Percentiles rank a stretch among this genome's conserved stretches.
Conservation (phyloP, 1,140 invertebrate genomes). For the Trichonephila inaurata region DNA sequence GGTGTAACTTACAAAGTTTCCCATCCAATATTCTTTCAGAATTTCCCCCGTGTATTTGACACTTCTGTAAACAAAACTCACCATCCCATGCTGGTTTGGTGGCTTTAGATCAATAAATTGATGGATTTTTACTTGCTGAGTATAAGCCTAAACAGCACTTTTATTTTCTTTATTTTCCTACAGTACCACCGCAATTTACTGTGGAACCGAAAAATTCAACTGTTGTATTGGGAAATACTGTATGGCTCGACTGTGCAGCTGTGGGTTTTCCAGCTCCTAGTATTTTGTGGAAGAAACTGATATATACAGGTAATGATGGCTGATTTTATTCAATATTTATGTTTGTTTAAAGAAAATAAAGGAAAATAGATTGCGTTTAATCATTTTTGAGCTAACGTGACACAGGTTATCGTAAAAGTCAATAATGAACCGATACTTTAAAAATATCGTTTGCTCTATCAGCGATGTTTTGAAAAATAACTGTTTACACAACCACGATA, state of each 20-base stretch:
- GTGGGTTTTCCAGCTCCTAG: constrained; percentile 81
- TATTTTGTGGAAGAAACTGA: constrained; percentile 82
- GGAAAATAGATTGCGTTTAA: background rate
- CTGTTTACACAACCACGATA: too few species aligned
- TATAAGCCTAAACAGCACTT: background rate
- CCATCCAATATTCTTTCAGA: constrained; percentile 2
- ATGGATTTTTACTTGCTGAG: background rate
- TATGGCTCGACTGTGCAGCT: constrained; percentile 82
- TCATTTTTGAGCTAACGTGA: background rate
- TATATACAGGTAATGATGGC: constrained; percentile 76
- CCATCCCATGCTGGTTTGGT: background rate
- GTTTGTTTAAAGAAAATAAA: background rate
- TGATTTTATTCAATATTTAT: constrained; percentile 35
- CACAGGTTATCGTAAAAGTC: background rate
- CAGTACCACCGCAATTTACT: constrained; percentile 84
- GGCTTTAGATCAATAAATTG: constrained; percentile 20
- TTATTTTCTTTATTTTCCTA: constrained; percentile 26
- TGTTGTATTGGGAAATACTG: constrained; percentile 80
- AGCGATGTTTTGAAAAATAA: too few species aligned
- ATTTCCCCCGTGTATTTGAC: background rate
- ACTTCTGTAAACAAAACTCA: constrained; percentile 17
- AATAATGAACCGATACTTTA: background rate
- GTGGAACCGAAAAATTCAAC: constrained; percentile 83
- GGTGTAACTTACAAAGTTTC: background rate
- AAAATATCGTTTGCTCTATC: background rate